Percentiles rank a stretch among this genome's conserved stretches.
phyloP scores from a whole-genome alignment of 2,797 vertebrate genomes.

The Sebastes iracundus region DNA sequence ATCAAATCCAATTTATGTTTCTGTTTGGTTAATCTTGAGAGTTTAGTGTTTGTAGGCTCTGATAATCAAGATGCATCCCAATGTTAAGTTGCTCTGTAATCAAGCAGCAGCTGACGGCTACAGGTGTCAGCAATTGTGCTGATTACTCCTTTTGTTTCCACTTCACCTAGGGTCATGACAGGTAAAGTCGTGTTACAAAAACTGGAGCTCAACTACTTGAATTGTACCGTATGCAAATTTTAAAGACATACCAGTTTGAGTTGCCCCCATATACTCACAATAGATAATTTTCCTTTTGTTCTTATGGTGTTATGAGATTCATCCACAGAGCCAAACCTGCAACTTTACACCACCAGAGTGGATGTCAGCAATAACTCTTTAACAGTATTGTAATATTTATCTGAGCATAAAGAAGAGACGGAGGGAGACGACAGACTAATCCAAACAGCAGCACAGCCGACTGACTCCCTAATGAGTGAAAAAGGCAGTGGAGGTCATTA shows the following conservation, averaged over 20 bases:
- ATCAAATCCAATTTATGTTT: neutral
- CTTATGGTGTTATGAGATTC: neutral
- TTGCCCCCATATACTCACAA: neutral
- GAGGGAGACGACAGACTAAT: slow-evolving; percentile 8
- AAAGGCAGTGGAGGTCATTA: slow-evolving; percentile 35
- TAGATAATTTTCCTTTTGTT: neutral
- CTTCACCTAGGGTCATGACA: neutral
- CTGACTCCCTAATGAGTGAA: slow-evolving; percentile 20
- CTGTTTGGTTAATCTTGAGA: neutral
- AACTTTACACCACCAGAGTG: neutral
- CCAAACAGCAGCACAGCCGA: slow-evolving; percentile 37
- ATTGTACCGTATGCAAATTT: neutral
- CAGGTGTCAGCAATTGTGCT: neutral
- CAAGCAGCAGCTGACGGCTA: neutral
- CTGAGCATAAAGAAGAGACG: neutral
- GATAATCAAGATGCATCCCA: neutral
- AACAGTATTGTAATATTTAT: slow-evolving; percentile 5
- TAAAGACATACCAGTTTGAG: neutral
- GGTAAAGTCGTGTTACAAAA: neutral
- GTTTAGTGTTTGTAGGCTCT: neutral
- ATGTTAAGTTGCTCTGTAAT: neutral
- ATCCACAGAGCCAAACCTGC: neutral
- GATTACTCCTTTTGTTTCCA: neutral
- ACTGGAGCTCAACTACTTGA: neutral
- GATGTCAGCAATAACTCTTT: slow-evolving; percentile 1